Evolutionary conservation across 2,797 vertebrate genomes (phyloP).

Genomic region (Cygnus olor): DNA sequence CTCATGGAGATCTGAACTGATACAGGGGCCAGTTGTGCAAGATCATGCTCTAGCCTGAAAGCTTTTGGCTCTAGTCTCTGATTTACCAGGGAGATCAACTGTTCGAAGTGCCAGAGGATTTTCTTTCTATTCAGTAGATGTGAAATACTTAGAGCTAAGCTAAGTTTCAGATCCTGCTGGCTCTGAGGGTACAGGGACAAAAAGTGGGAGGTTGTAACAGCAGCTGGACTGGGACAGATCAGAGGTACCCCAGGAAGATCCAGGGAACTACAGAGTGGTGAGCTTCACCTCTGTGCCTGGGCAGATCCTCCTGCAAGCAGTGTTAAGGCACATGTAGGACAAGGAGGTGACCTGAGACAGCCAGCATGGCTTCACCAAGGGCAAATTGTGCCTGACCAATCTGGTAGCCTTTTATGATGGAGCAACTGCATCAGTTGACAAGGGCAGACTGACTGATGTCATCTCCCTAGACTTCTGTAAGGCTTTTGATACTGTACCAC

Average conservation of each 20-base stretch:
- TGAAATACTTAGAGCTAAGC: neutral
- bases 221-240: neutral
- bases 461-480: too few species aligned
- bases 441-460: too few species aligned
- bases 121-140: neutral
- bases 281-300: too few species aligned
- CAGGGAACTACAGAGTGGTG: too few species aligned
- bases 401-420: too few species aligned
- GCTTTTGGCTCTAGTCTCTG: neutral
- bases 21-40: rapidly evolving
- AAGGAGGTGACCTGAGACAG: too few species aligned
- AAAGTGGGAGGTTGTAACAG: neutral
- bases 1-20: neutral
- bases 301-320: too few species aligned
- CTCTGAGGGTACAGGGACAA: neutral
- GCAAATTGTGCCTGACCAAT: too few species aligned
- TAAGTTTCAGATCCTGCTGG: neutral
- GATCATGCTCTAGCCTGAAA: neutral
- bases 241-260: neutral
- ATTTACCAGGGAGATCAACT: neutral
- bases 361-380: too few species aligned
- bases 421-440: too few species aligned
- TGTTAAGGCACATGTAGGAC: too few species aligned
- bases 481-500: too few species aligned
- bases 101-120: neutral